Conservation (phyloP, 1,140 invertebrate genomes). For the Caenorhabditis tropicalis region DNA sequence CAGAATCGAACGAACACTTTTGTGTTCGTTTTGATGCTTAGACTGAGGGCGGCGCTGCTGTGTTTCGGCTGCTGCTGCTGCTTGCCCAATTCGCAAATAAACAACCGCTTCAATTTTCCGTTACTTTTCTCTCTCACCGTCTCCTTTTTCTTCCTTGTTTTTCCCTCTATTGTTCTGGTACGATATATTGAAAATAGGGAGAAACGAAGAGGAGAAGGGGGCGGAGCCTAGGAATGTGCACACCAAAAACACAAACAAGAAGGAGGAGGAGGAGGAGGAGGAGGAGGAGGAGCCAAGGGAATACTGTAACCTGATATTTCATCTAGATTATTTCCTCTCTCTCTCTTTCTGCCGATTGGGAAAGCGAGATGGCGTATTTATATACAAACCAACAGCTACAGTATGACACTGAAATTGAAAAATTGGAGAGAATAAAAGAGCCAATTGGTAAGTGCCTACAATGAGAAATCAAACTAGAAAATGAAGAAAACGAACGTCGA, state of each 20-base stretch:
- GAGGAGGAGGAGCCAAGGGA: neutral
- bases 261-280: neutral
- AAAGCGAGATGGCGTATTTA: too few relatives aligned
- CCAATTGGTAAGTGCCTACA: neutral
- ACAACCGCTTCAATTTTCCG: conserved; percentile 4
- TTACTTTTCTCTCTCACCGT: neutral
- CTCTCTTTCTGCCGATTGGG: too few relatives aligned
- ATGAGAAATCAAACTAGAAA: neutral
- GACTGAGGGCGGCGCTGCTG: neutral
- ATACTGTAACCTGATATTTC: neutral
- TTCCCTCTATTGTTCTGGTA: neutral
- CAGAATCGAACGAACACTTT: neutral
- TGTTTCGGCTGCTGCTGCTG: neutral
- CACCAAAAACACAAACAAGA: neutral
- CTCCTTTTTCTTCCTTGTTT: neutral
- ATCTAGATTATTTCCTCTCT: neutral
- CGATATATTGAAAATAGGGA: neutral
- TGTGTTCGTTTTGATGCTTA: neutral
- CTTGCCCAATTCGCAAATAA: conserved; percentile 20
- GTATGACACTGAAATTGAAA: neutral
- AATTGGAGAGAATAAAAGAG: neutral
- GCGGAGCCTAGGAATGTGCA: too few relatives aligned
- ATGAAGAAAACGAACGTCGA: neutral
- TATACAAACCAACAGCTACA: neutral
- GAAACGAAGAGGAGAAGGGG: neutral